A percentile compares a stretch with the other conserved stretches of the same genome.
Evolutionary conservation across 2,888 invertebrate genomes (phyloP).

Genomic region (Xanthorhoe designata): DNA sequence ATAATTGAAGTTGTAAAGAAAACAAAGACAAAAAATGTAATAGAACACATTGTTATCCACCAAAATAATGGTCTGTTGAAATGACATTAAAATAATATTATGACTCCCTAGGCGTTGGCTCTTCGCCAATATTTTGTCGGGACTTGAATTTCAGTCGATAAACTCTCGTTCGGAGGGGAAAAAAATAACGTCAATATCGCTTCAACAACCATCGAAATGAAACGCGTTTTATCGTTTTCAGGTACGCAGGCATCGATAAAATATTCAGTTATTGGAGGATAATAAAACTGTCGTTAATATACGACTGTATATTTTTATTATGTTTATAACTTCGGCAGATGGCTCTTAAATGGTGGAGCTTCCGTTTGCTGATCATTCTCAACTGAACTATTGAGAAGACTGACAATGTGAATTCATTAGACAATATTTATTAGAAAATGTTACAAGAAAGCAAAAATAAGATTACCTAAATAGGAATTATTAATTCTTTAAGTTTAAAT

Average conservation of each 20-base stretch:
- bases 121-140: slow-evolving; percentile 45
- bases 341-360: slow-evolving; percentile 10
- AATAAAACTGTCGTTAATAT: slow-evolving; percentile 25
- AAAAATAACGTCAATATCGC: slow-evolving; percentile 43
- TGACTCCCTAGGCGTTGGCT: slow-evolving; percentile 42
- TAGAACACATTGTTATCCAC: not conserved
- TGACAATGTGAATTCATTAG: not conserved
- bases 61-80: slow-evolving; percentile 16
- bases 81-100: slow-evolving; percentile 24
- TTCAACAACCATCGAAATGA: slow-evolving; percentile 34
- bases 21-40: slow-evolving; percentile 3
- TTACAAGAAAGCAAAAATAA: not conserved
- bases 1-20: not conserved
- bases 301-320: slow-evolving; percentile 19
- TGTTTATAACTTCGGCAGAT: slow-evolving; percentile 20
- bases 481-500: too few relatives aligned
- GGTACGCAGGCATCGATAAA: slow-evolving; percentile 32
- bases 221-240: slow-evolving; percentile 36
- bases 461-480: too few relatives aligned
- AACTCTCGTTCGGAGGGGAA: slow-evolving; percentile 32
- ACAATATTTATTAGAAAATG: not conserved
- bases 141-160: slow-evolving; percentile 42
- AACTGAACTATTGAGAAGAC: not conserved
- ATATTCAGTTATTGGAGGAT: slow-evolving; percentile 28
- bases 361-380: slow-evolving; percentile 9